Conservation (phyloP, 2,797 vertebrate species). For the Myotis findleyi region DNA sequence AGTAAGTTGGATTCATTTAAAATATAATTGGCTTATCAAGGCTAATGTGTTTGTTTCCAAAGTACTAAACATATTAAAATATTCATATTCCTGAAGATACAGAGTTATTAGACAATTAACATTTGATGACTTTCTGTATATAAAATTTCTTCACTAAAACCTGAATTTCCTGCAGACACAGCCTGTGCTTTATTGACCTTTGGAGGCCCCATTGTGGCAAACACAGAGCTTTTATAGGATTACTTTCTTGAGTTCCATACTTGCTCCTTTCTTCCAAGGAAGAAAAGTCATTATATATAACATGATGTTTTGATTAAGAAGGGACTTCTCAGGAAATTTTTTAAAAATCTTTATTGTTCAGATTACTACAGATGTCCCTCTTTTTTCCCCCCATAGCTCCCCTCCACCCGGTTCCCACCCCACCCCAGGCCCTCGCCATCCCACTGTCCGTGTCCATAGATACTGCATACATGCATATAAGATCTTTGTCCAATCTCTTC, state of each 20-base stretch:
- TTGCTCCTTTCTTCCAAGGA: slow-evolving; percentile 41
- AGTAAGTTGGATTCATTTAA: slow-evolving; percentile 25
- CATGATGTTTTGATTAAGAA: slow-evolving; percentile 61
- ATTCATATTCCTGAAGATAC: neutral
- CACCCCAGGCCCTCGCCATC: too few species aligned
- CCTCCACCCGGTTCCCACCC: too few species aligned
- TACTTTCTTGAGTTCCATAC: slow-evolving; percentile 28
- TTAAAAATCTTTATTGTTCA: too few species aligned
- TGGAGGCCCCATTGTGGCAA: neutral
- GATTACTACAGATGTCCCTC: too few species aligned
- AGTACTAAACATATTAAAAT: slow-evolving; percentile 46
- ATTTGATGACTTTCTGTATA: neutral
- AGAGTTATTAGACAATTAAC: neutral
- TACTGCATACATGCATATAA: too few species aligned
- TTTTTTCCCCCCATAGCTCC: too few species aligned
- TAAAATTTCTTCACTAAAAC: neutral
- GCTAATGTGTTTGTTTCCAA: slow-evolving; percentile 52
- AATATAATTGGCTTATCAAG: neutral
- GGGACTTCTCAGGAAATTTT: neutral
- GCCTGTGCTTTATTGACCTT: neutral
- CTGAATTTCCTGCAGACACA: neutral
- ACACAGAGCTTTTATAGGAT: neutral
- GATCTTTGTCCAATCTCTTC: too few species aligned
- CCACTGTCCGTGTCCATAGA: too few species aligned
- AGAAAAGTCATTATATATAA: slow-evolving; percentile 49